A percentile compares a stretch with the other conserved stretches of the same genome.
These are phyloP conservation scores for Habropoda laboriosa DNA, from an alignment of 1,140 invertebrate genomes.

Conservation along the genomic window DNA sequence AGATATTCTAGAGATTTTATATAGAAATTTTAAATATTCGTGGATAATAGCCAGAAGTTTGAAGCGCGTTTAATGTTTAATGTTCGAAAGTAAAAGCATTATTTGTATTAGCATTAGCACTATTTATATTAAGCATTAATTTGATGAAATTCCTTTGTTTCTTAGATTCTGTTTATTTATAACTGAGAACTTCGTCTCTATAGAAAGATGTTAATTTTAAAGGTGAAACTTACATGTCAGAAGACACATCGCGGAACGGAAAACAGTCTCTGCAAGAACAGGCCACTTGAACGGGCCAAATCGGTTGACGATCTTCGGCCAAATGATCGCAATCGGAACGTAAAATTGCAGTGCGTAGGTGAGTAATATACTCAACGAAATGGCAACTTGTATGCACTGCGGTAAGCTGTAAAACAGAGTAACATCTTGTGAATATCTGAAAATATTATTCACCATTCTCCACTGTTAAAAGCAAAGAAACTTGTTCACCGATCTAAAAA, in stretches of 20 bases:
- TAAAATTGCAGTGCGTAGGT: conserved; percentile 94
- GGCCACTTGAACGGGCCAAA: conserved; percentile 83
- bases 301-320: conserved; percentile 81
- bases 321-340: conserved; percentile 88
- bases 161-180: too few relatives aligned
- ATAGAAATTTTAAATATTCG: neutral
- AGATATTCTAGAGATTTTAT: too few relatives aligned
- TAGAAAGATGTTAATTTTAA: neutral
- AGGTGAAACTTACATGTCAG: conserved; percentile 87
- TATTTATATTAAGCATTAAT: too few relatives aligned
- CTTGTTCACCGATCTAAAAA: neutral
- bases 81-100: too few relatives aligned
- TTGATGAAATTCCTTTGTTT: too few relatives aligned
- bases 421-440: neutral
- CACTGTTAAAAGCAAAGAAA: neutral
- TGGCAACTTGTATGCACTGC: conserved; percentile 85
- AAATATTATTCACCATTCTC: neutral
- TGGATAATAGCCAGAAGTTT: too few relatives aligned
- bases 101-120: too few relatives aligned
- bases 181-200: too few relatives aligned
- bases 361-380: conserved; percentile 89
- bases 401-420: conserved; percentile 80
- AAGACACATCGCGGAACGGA: conserved; percentile 86
- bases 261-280: conserved; percentile 83
- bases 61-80: too few relatives aligned